Percentiles rank a stretch among this genome's conserved stretches.
phyloP scores from a whole-genome alignment of 2,113 vertebrate genomes.

The human region GRCh38 chr2:85435501-85436000 shows the following conservation, averaged over 20 bases:
- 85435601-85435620: not conserved
- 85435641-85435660: not conserved
- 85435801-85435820: conserved; percentile 88
- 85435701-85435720: conserved; percentile 86
- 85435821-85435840: conserved; percentile 82
- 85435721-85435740: conserved; percentile 88
- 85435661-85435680: conserved; percentile 89
- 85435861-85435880: not conserved
- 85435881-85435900: not conserved
- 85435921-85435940: not conserved
- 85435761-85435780: conserved; percentile 85
- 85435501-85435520: too few relatives aligned
- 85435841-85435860: not conserved
- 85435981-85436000: not conserved
- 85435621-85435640: not conserved
- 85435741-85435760: conserved; percentile 93
- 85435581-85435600: not conserved
- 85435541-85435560: not conserved
- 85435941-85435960: not conserved
- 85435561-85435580: not conserved
- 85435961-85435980: not conserved
- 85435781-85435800: conserved; percentile 85
- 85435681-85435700: conserved; percentile 88
- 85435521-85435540: not conserved
- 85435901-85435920: not conserved